Evolutionary conservation across 2,797 vertebrate species (phyloP), one percentile per base, ranked within the genome.

Genomic region (Merluccius polli): DNA sequence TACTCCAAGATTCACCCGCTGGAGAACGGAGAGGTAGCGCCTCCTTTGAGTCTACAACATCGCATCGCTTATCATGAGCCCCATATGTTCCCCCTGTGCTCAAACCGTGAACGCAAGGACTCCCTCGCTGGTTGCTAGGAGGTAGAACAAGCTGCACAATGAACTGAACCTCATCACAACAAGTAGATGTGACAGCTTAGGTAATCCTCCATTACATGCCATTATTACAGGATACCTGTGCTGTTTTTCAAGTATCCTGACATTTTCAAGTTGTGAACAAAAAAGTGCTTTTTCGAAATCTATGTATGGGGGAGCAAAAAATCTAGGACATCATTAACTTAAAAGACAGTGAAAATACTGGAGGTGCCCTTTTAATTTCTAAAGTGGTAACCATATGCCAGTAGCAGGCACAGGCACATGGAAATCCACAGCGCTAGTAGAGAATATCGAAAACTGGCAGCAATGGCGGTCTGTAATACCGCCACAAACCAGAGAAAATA

Each of bases 1-100:
- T 99, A 99, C 82, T 99, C 98, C 44, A 98, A 94, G 90, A 96
- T 99, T 75, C 97, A 97, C 73, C 98, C 97, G 1, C 92, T 99
- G 89, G 98, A 99, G 87, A 98, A 99, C 0, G 97, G 98, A 92
- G 98, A 99, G 97, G 98, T 99, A 94, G 94, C 21, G 2, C 4
- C 38, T 4, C 1, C 27, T 24, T 9, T 31, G 0, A 1, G n/a
- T 6, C 13, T 12, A 27, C 65, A 12, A 15, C 15, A 18, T 12
- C 1, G 3, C 30, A 9, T 15, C 38, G 38, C 38, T 16, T 15
- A 41, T 41, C 38, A 15, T 16, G 38, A 41, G 38, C 38, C 38
- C 38, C 38, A 6, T 18, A 48, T 38, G 10, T 1, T 4, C 36
- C 44, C 44, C 1, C 2, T 21, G 44, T 5, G 3, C 18, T 48